Evolutionary conservation across 1,140 invertebrate genomes (phyloP), one percentile per base, ranked within the genome.

Genomic region (Drosophila orena): DNA sequence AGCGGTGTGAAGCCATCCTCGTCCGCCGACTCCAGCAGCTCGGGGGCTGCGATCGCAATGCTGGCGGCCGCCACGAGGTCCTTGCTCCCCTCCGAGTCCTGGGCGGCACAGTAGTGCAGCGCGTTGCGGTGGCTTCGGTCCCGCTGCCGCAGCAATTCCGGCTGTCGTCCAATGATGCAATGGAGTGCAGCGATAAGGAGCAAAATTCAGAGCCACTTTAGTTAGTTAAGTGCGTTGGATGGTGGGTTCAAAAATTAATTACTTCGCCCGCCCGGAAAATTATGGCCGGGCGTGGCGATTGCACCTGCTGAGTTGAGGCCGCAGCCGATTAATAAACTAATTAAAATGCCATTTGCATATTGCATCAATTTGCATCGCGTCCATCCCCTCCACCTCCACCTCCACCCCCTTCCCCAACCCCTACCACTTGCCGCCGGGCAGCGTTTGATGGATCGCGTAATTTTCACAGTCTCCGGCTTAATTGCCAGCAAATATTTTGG

Each of bases 1-100:
- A 99, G 94, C 2, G 97, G 96, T 4, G 98, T 98, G 91, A 98
- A 97, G 43, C 98, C 98, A 92, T 99, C 98, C 71, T 97, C 96
- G 92, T 99, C 98, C 15, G 95, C 94, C 14, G 95, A 94, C 84
- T 97, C 95, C 24, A 98, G 93, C 58, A 98, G 93, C 76, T 96
- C 94, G 22, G 97, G 96, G 62, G 96, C 96, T 46, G 95, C 95
- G 91, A 95, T 90, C 22, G 93, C 94, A 34, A 95, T 94, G 43
- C 95, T 95, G 79, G 94, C 93, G 15, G 93, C 93, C 76, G 93
- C 77, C 89, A 93, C 92, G 93, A 94, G 75, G 93, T 94, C 93
- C 94, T 96, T 58, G 43, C 73, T 90, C 66, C 81, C 94, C 92
- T 94, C 96, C 61, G 62, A 56, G 65, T 84, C 80, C 62, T 79